phyloP scores from a whole-genome alignment of 2,113 vertebrate species.

The Bos javanicus region DNA sequence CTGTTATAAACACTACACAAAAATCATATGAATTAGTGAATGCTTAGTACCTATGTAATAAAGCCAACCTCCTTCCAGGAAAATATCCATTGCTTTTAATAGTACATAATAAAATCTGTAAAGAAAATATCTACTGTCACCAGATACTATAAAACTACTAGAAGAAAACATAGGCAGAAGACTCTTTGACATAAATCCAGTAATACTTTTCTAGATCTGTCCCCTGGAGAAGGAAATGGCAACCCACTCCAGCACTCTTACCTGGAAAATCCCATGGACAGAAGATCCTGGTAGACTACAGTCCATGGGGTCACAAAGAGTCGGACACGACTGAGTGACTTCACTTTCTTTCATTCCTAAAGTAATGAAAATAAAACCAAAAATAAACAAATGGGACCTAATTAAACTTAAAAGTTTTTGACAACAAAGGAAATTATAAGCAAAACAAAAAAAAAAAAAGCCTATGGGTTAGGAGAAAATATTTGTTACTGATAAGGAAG shows the following conservation, averaged over 20 bases:
- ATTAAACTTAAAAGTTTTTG: neutral
- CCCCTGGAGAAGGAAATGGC: too few species aligned
- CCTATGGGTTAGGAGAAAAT: neutral
- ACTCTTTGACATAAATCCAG: neutral
- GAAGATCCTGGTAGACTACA: too few species aligned
- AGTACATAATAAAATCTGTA: neutral
- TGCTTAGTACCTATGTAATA: neutral
- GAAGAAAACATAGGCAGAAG: neutral
- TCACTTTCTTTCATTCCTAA: too few species aligned
- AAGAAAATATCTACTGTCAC: neutral
- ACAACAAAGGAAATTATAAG: neutral
- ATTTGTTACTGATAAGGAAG: neutral
- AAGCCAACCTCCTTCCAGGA: neutral
- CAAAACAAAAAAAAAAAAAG: neutral
- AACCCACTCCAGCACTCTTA: too few species aligned
- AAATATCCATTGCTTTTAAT: neutral
- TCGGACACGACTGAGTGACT: fast-evolving
- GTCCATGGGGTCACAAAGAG: too few species aligned
- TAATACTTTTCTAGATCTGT: neutral
- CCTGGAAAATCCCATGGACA: too few species aligned
- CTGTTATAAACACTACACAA: neutral
- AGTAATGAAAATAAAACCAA: neutral
- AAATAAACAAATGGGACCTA: neutral
- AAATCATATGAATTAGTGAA: neutral
- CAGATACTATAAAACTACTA: neutral